A percentile compares a stretch with the other conserved stretches of the same genome.
These are phyloP conservation scores for Drosophila kokeensis DNA, from an alignment of 2,888 invertebrate genomes.

Conservation along the genomic window DNA sequence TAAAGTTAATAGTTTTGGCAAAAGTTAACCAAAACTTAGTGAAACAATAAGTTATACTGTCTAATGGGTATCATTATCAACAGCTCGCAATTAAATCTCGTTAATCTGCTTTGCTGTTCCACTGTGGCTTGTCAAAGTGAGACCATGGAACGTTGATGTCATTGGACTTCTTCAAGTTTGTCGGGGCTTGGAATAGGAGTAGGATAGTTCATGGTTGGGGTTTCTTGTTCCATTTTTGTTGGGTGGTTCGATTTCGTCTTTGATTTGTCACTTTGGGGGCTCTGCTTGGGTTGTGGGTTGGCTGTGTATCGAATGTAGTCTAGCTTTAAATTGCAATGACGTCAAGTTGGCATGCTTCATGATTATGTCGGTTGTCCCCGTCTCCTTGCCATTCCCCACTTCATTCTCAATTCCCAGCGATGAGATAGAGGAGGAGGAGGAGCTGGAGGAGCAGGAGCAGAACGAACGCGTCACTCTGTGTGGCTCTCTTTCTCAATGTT, in stretches of 20 bases:
- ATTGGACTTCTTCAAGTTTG: conserved; percentile 58
- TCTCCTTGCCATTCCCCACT: conserved; percentile 26
- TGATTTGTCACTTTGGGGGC: conserved; percentile 59
- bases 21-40: not conserved
- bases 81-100: not conserved
- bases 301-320: conserved; percentile 54
- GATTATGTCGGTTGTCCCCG: conserved; percentile 56
- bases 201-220: conserved; percentile 8
- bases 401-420: conserved; percentile 15
- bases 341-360: conserved; percentile 78
- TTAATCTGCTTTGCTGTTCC: conserved; percentile 17
- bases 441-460: conserved; percentile 2
- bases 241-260: conserved; percentile 65
- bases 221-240: conserved; percentile 11
- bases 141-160: conserved; percentile 51
- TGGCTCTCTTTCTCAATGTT: conserved; percentile 17
- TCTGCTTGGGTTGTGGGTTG: conserved; percentile 14
- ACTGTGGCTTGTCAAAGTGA: conserved; percentile 54
- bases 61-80: not conserved
- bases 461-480: conserved; percentile 21
- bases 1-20: not conserved
- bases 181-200: conserved; percentile 14
- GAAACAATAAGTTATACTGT: not conserved
- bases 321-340: conserved; percentile 79
- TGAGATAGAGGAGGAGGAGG: not conserved